Percentiles rank a stretch among this genome's conserved stretches.
Evolutionary conservation across 2,888 invertebrate genomes (phyloP).

Genomic region (Entomobrya proxima): DNA sequence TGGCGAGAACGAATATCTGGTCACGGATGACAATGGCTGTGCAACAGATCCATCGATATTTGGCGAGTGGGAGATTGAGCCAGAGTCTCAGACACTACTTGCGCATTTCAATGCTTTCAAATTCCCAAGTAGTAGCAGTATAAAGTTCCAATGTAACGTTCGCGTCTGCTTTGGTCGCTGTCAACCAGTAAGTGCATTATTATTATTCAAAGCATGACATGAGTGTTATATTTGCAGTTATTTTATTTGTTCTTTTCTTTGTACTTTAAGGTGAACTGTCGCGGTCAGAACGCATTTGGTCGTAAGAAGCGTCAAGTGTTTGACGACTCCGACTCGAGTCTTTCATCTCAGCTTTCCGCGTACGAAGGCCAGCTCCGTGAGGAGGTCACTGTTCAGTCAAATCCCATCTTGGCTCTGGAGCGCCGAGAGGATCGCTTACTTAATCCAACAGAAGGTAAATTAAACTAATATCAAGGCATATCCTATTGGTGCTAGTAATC

Average conservation of each 20-base stretch:
- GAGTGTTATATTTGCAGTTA: too few species aligned
- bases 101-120: constrained; percentile 91
- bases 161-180: constrained; percentile 96
- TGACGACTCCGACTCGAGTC: constrained; percentile 71
- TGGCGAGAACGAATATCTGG: constrained; percentile 92
- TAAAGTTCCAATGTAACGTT: constrained; percentile 96
- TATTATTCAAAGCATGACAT: background rate
- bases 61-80: constrained; percentile 94
- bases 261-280: constrained; percentile 87
- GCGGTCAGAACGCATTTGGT: constrained; percentile 93
- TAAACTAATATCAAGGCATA: background rate
- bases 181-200: constrained; percentile 85
- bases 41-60: constrained; percentile 95
- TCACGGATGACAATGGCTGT: constrained; percentile 95
- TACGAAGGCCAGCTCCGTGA: constrained; percentile 90
- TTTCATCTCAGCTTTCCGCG: constrained; percentile 67
- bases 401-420: constrained; percentile 93
- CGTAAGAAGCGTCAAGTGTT: constrained; percentile 80
- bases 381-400: constrained; percentile 94
- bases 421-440: constrained; percentile 87
- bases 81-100: constrained; percentile 88
- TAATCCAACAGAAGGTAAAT: constrained; percentile 86
- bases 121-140: constrained; percentile 95
- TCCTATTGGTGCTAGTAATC: constrained; percentile 2
- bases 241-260: too few species aligned